Base-by-base conservation (phyloP, 2,113 vertebrate species). In the Lophotis ruficrista region DNA sequence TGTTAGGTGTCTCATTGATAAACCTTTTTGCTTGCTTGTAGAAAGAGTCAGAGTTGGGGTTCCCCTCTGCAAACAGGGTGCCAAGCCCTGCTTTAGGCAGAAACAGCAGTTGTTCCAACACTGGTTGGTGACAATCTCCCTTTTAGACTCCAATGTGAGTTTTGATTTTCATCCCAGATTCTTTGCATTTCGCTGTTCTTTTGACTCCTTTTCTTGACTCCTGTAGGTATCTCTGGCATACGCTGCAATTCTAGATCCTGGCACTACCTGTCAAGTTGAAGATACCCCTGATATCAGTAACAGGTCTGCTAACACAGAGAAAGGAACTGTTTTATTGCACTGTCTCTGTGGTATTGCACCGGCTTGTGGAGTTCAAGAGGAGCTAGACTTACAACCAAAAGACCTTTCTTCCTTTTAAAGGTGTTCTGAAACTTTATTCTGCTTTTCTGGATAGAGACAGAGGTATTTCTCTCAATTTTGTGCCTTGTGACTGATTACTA, bases 161-260 rank as follows among this genome's bases (percentile, higher is more conserved):
- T 60, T 31, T 85, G 28, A 61, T 65, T 83, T 92, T 81, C 24
- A 88, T 30, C 19, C 10, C 19, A 69, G 48, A 76, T 4, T 10
- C 7, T 72, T 31, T 31, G 4, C 3, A 4, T 66, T 86, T 77
- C 10, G 0, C 10, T 22, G 4, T 61, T 41, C 12, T 47, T 18
- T 87, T 1, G 0, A 82, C 9, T 78, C 54, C 22, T 81, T 43
- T 62, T 61, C 77, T 66, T 43, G 14, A 47, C 18, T 71, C 65
- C 33, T 50, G 60, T 23, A 58, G 56, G 14, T 19, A 78, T 35
- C 1, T 0, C 14, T 7, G 8, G 8, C 0, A 0, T 37, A 14
- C 0, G 0, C 9, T 66, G 25, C 1, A 2, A 37, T 54, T 81
- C 41, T 56, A 50, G 65, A 41, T 30, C 10, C 41, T 75, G 60